A percentile compares a stretch with the other conserved stretches of the same genome.
Evolutionary conservation across 2,888 invertebrate species (phyloP).

Genomic region (Bombylius major): DNA sequence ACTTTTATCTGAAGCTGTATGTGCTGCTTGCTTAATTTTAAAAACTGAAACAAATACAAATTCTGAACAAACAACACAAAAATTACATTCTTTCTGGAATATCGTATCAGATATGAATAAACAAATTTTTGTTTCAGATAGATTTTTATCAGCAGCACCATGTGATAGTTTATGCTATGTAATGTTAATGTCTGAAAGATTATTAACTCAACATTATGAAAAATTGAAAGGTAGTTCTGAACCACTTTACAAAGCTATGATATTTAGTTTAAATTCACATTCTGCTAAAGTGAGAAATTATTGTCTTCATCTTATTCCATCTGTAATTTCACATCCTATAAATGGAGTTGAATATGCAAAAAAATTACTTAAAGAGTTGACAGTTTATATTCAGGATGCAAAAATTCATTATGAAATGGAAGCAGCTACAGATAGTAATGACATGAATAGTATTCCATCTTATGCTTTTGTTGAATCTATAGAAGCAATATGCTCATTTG

Average conservation of each 20-base stretch:
- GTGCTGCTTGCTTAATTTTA: slow-evolving; percentile 53
- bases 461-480: slow-evolving; percentile 27
- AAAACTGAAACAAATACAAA: slow-evolving; percentile 42
- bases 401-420: slow-evolving; percentile 38
- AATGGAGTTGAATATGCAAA: slow-evolving; percentile 50
- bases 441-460: slow-evolving; percentile 22
- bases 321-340: slow-evolving; percentile 42
- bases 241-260: slow-evolving; percentile 57
- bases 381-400: slow-evolving; percentile 49
- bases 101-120: slow-evolving; percentile 61
- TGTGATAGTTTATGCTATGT: slow-evolving; percentile 61
- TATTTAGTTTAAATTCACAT: slow-evolving; percentile 53
- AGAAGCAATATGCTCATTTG: slow-evolving; percentile 23
- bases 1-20: slow-evolving; percentile 58
- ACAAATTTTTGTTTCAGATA: slow-evolving; percentile 70
- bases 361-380: slow-evolving; percentile 52
- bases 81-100: slow-evolving; percentile 49
- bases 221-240: slow-evolving; percentile 52
- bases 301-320: slow-evolving; percentile 47
- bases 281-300: slow-evolving; percentile 48
- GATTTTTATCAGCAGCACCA: slow-evolving; percentile 56
- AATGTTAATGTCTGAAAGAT: slow-evolving; percentile 57
- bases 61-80: slow-evolving; percentile 24
- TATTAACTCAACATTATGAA: slow-evolving; percentile 55
- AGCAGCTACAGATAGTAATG: slow-evolving; percentile 19